Base-by-base conservation (phyloP, 1,140 invertebrate genomes). In the Drosophila athabasca region DNA sequence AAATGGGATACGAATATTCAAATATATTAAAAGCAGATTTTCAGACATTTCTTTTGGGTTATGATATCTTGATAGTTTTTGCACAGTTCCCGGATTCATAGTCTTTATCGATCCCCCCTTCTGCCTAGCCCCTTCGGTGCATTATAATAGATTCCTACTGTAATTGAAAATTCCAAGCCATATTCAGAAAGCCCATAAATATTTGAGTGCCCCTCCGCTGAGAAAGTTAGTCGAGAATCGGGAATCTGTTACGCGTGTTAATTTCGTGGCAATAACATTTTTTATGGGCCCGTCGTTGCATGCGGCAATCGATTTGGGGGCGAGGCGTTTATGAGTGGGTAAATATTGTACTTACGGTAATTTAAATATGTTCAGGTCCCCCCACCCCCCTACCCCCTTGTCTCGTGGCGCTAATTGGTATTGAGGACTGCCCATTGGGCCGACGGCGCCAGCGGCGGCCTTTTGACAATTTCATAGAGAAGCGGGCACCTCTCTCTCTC, bases 381-480 rank as follows among this genome's bases (percentile, higher is more conserved):
- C 11, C 3, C 2, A 3, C 3, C 0, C 2, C 31, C 9, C 9
- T 13, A 15, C 43, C 49, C 65, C 51, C 41, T 49, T 26, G 48
- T 22, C 17, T 19, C 17, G 61, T 44, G 74, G 57, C 57, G 64
- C 72, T 84, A 84, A 84, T 84, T 85, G 68, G 51, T 85, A 84
- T 84, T 85, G 73, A 70, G 65, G 64, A 65, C 72, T 79, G 62
- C 24, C 55, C 51, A 55, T 35, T 9, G 53, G 66, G 45, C 60
- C 60, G 50, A 22, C 39, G 51, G 53, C 66, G 48, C 61, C 53
- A 54, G 49, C 70, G 54, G 80, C 80, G 59, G 51, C 81, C 69
- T 76, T 85, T 79, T 84, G 76, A 84, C 67, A 84, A 76, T 31
- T 79, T 70, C 78, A 84, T 70, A 22, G 45, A 64, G 54, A 67